A percentile compares a stretch with the other conserved stretches of the same genome.
Evolutionary conservation across 2,113 vertebrate species (phyloP).

Genomic region (Leucoraja erinaceus): DNA sequence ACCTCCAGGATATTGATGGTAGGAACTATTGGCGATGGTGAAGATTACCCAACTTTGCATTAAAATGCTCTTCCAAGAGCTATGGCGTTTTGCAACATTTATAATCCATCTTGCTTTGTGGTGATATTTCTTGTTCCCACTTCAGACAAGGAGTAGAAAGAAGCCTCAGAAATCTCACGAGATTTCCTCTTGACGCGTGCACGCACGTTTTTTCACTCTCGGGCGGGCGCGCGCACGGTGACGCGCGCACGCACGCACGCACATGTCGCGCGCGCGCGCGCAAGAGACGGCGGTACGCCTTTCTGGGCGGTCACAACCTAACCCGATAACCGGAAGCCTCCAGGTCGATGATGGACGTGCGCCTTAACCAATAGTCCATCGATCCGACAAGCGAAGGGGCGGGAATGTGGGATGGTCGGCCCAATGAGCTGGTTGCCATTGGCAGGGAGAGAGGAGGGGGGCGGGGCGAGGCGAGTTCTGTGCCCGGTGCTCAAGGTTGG

Average conservation of each 20-base stretch:
- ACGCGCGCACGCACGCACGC: background rate
- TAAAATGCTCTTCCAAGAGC: background rate
- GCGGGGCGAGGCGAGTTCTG: background rate
- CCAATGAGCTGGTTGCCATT: background rate
- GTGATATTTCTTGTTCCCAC: background rate
- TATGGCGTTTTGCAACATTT: background rate
- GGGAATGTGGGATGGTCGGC: background rate
- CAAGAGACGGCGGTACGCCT: background rate
- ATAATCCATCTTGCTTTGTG: background rate
- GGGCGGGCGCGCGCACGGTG: background rate
- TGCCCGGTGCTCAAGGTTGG: constrained; percentile 32
- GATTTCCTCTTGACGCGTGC: background rate
- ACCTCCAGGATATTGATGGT: no score
- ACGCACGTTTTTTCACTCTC: background rate
- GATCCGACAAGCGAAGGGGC: background rate
- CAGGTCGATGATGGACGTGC: background rate
- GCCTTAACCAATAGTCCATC: background rate
- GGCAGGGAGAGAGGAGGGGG: background rate
- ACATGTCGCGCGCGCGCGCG: background rate
- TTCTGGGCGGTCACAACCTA: constrained; percentile 13
- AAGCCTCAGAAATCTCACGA: background rate
- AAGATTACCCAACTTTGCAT: background rate
- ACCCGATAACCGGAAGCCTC: constrained; percentile 26
- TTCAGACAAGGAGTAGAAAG: background rate
- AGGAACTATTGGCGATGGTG: no score